Evolutionary conservation across 2,888 invertebrate genomes (phyloP).

Genomic region (Lasioglossum villosulum): DNA sequence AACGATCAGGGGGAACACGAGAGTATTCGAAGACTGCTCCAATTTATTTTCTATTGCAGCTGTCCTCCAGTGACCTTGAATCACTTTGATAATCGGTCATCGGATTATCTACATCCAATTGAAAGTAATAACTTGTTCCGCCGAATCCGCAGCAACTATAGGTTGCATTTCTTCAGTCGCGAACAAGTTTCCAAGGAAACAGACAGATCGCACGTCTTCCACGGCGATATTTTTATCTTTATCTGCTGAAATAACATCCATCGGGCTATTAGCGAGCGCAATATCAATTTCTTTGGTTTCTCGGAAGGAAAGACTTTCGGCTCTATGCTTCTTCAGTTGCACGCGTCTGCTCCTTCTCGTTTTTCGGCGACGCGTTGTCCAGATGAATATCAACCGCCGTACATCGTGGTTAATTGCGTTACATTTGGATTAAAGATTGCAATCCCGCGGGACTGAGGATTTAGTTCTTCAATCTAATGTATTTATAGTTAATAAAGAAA

Average conservation of each 20-base stretch:
- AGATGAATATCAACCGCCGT: slow-evolving; percentile 26
- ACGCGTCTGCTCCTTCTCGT: neutral
- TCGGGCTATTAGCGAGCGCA: slow-evolving; percentile 19
- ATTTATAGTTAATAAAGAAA: no score
- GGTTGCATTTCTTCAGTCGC: neutral
- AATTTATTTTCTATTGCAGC: neutral
- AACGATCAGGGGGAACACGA: neutral
- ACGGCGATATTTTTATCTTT: neutral
- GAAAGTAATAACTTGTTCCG: neutral
- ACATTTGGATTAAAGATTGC: no score
- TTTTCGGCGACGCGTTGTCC: slow-evolving; percentile 2
- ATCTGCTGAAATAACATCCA: slow-evolving; percentile 1
- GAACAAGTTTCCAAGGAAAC: neutral
- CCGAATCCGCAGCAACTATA: neutral
- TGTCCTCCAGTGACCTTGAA: no score
- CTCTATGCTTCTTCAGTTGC: neutral
- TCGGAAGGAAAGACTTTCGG: neutral
- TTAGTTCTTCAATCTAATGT: no score
- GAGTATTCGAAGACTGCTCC: neutral
- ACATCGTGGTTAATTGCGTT: slow-evolving; percentile 30
- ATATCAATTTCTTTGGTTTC: slow-evolving; percentile 15
- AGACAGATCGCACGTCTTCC: no score
- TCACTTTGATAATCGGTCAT: neutral
- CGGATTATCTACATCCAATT: neutral
- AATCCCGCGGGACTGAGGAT: no score